A percentile compares a stretch with the other conserved stretches of the same genome.
Evolutionary conservation across 2,888 invertebrate genomes (phyloP).

Genomic region (Drosophila ustulata): DNA sequence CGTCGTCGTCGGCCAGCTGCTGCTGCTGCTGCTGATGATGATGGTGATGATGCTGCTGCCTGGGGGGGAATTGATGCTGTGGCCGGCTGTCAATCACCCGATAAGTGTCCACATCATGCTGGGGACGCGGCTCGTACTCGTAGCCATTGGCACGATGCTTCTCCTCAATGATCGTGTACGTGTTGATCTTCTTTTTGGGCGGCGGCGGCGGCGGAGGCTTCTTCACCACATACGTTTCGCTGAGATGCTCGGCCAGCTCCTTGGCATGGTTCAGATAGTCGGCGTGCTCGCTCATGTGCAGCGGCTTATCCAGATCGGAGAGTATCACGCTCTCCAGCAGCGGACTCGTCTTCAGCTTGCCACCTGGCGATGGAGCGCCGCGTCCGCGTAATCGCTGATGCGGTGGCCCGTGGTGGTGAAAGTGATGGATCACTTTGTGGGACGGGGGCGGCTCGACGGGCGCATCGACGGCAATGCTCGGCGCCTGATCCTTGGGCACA

Average conservation of each 20-base stretch:
- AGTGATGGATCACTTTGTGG: conserved; percentile 73
- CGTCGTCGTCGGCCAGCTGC: conserved; percentile 34
- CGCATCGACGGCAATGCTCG: conserved; percentile 34
- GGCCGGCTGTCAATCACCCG: conserved; percentile 57
- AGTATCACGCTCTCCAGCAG: conserved; percentile 72
- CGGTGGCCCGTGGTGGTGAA: conserved; percentile 62
- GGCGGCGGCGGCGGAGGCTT: conserved; percentile 31
- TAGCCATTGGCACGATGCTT: conserved; percentile 43
- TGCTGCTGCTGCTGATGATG: background rate
- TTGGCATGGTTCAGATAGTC: conserved; percentile 69
- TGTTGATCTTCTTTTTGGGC: conserved; percentile 67
- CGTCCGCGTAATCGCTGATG: conserved; percentile 48
- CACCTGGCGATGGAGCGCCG: background rate
- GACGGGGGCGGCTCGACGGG: conserved; percentile 34
- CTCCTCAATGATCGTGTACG: conserved; percentile 72
- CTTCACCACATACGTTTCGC: conserved; percentile 56
- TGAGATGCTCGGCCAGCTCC: conserved; percentile 63
- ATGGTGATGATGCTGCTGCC: conserved; percentile 28
- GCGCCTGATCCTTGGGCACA: conserved; percentile 66
- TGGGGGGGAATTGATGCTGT: conserved; percentile 27
- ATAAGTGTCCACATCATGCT: conserved; percentile 56
- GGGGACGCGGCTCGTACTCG: conserved; percentile 46
- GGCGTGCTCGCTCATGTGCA: conserved; percentile 55
- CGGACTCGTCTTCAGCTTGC: conserved; percentile 47
- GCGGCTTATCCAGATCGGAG: conserved; percentile 69